These are phyloP conservation scores for Lycaena phlaeas DNA, from an alignment of 2,888 invertebrate species.

Conservation along the genomic window DNA sequence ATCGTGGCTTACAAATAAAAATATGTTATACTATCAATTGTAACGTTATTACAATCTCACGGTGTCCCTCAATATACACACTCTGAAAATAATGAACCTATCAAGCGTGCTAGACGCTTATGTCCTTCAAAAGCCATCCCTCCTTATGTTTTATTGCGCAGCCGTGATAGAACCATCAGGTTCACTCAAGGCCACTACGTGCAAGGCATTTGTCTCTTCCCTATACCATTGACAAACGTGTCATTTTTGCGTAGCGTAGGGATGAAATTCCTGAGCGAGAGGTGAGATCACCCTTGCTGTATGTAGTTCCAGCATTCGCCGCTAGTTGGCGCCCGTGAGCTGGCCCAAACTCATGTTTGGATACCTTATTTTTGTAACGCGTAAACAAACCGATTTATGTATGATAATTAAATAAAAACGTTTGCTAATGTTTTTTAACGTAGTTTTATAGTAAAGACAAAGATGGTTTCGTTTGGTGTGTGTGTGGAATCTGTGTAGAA, in stretches of 20 bases:
- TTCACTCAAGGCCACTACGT: constrained; percentile 61
- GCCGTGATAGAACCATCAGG: constrained; percentile 68
- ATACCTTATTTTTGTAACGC: constrained; percentile 45
- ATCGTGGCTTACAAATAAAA: too few species aligned
- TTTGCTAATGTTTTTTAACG: constrained; percentile 15
- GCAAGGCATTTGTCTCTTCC: constrained; percentile 31
- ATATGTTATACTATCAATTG: too few species aligned
- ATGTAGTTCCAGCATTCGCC: constrained; percentile 40
- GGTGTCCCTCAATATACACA: too few species aligned
- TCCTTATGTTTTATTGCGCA: constrained; percentile 67
- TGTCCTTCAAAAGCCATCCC: constrained; percentile 45
- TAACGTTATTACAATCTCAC: too few species aligned
- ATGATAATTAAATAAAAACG: constrained; percentile 28
- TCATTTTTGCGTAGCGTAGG: constrained; percentile 59
- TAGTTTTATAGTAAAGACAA: not conserved
- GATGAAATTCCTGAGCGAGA: constrained; percentile 41
- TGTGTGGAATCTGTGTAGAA: not conserved
- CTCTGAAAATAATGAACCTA: too few species aligned
- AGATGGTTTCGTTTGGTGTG: not conserved
- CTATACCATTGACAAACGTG: constrained; percentile 67
- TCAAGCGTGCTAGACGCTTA: too few species aligned
- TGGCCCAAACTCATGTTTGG: constrained; percentile 60
- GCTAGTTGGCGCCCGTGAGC: constrained; percentile 63
- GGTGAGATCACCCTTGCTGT: constrained; percentile 42
- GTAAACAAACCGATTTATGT: constrained; percentile 61